Evolutionary conservation across 1,140 invertebrate genomes (phyloP), one percentile per base, ranked within the genome.

Genomic region (Copidosoma floridanum): DNA sequence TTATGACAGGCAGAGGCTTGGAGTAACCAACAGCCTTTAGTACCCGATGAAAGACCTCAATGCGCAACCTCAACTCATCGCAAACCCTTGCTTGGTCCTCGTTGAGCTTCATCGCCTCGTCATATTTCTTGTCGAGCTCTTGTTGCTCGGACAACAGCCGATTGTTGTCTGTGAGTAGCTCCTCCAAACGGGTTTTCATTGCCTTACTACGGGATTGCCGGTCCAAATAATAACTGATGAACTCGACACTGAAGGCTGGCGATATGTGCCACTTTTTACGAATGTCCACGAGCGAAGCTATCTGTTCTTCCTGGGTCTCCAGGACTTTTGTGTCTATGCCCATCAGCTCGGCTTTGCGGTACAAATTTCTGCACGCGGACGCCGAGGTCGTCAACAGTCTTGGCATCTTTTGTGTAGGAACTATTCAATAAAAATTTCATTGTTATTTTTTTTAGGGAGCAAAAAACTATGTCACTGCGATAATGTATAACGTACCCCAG

Each of bases 391-490:
- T 94, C 41, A 98, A 75, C 63, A 94, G 79, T 24, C 95, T 82
- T 1, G 94, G 92, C 88, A 96, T 92, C 80, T 97, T 97, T 75
- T 97, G 93, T 4, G 93, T 94, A 10, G 93, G 93, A 8, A 94
- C 92, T 93, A 69, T 62, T n/a, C n/a, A 62, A 44, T n/a, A 41
- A 35, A 47, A 55, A 14, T 37, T 63, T 20, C 14, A 50, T 56
- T 37, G 16, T n/a, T n/a, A n/a, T n/a, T n/a, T n/a, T n/a, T n/a
- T n/a, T n/a, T n/a, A n/a, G n/a, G n/a, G n/a, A n/a, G n/a, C n/a
- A n/a, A n/a, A n/a, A n/a, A n/a, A n/a, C n/a, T n/a, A n/a, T n/a
- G n/a, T n/a, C n/a, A n/a, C n/a, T n/a, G n/a, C n/a, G n/a, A n/a
- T n/a, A n/a, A n/a, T n/a, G n/a, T n/a, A n/a, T n/a, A n/a, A n/a